Evolutionary conservation across 2,888 invertebrate species (phyloP).

Genomic region (Dicycla oo): DNA sequence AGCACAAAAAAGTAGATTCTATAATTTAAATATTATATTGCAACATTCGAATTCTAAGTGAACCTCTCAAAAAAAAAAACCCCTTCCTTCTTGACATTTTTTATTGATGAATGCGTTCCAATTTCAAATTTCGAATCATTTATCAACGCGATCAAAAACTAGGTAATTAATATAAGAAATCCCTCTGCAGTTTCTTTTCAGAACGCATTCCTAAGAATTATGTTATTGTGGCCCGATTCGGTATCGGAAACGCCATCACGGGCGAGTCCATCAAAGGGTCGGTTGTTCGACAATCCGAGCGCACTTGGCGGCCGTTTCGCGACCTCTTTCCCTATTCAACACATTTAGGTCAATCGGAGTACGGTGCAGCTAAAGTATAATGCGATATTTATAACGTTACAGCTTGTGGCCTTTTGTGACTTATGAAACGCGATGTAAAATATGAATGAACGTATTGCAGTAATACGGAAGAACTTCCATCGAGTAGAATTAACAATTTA

Average conservation of each 20-base stretch:
- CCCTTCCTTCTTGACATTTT: not conserved
- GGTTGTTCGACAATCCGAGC: slow-evolving; percentile 67
- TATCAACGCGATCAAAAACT: slow-evolving; percentile 2
- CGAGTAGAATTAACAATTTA: slow-evolving; percentile 24
- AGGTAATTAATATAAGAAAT: slow-evolving; percentile 9
- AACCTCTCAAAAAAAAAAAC: too few species aligned
- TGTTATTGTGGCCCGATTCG: slow-evolving; percentile 35
- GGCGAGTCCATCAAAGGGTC: slow-evolving; percentile 71
- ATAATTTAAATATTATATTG: too few species aligned
- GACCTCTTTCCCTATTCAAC: slow-evolving; percentile 74
- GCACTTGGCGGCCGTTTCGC: slow-evolving; percentile 60
- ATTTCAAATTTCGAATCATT: slow-evolving; percentile 24
- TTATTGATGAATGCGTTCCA: not conserved
- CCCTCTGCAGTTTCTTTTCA: slow-evolving; percentile 10
- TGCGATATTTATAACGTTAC: slow-evolving; percentile 51
- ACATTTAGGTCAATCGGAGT: slow-evolving; percentile 80
- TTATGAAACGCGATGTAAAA: slow-evolving; percentile 42
- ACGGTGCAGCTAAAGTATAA: slow-evolving; percentile 61
- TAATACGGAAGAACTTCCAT: slow-evolving; percentile 14
- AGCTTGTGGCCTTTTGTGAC: slow-evolving; percentile 45
- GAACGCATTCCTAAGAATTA: slow-evolving; percentile 42
- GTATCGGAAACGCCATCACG: slow-evolving; percentile 67
- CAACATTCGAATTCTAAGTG: too few species aligned
- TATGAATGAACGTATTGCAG: slow-evolving; percentile 51
- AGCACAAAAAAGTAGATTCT: not conserved